Evolutionary conservation across 2,797 vertebrate genomes (phyloP).

Genomic region (Melanotaenia maccullochi): DNA sequence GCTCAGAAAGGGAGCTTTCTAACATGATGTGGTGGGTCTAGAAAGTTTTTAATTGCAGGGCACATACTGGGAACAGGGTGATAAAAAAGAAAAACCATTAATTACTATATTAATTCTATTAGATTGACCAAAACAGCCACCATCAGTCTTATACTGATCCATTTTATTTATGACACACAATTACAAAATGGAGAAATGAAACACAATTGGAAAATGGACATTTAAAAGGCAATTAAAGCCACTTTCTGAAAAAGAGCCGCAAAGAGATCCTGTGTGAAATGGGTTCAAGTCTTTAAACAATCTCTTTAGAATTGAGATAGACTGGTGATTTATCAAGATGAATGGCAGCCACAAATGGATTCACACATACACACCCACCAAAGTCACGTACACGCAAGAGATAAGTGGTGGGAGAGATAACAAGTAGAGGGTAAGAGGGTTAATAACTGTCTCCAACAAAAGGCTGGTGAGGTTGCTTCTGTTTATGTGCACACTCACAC

Average conservation of each 20-base stretch:
- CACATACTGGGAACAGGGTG: too few relatives aligned
- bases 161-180: background rate
- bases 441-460: slow-evolving; percentile 70
- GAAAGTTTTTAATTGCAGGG: too few relatives aligned
- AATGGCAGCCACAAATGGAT: slow-evolving; percentile 39
- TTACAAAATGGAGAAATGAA: background rate
- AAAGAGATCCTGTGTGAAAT: slow-evolving; percentile 15
- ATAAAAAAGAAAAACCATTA: background rate
- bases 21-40: too few relatives aligned
- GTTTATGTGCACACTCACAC: slow-evolving; percentile 23
- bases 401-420: slow-evolving; percentile 69
- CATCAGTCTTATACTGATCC: slow-evolving; percentile 2
- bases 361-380: slow-evolving; percentile 18
- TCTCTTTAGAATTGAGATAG: slow-evolving; percentile 54
- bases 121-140: background rate
- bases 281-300: slow-evolving; percentile 62
- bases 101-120: background rate
- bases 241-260: background rate
- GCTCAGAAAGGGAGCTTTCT: too few relatives aligned
- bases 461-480: slow-evolving; percentile 37
- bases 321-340: slow-evolving; percentile 66
- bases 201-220: background rate
- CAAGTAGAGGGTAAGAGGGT: slow-evolving; percentile 71
- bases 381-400: slow-evolving; percentile 8
- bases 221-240: slow-evolving; percentile 25